Conservation (phyloP, 2,888 invertebrate genomes). For the Altica lythri region DNA sequence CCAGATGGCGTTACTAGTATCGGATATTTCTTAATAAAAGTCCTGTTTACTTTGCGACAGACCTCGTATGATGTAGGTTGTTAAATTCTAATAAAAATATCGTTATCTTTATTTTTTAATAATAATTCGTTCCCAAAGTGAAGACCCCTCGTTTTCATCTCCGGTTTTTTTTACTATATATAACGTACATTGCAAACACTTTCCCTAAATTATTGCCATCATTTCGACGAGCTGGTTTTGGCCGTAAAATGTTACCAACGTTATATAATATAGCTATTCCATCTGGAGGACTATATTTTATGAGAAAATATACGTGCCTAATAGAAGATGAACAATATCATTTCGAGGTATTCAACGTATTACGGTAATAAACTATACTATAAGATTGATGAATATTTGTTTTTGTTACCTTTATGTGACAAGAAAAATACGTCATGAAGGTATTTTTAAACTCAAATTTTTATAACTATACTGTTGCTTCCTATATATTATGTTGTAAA, state of each 20-base stretch:
- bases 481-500: too few species aligned
- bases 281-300: constrained; percentile 23
- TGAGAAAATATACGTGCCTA: constrained; percentile 23
- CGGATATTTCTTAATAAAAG: too few species aligned
- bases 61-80: too few species aligned
- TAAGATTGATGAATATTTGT: constrained; percentile 1
- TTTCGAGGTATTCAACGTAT: constrained; percentile 19
- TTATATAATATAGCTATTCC: constrained; percentile 25
- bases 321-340: constrained; percentile 27
- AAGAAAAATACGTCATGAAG: too few species aligned
- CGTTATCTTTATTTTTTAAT: too few species aligned
- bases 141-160: constrained; percentile 5
- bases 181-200: constrained; percentile 25
- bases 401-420: not conserved
- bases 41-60: too few species aligned
- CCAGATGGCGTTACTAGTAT: too few species aligned
- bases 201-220: constrained; percentile 22
- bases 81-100: too few species aligned
- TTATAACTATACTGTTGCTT: too few species aligned
- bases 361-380: constrained; percentile 14
- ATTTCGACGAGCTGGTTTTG: constrained; percentile 15
- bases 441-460: too few species aligned
- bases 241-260: constrained; percentile 21
- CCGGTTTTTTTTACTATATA: constrained; percentile 10
- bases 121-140: too few species aligned